These are phyloP conservation scores for Lasioglossum marginatum DNA, from an alignment of 2,888 invertebrate species.

Conservation along the genomic window DNA sequence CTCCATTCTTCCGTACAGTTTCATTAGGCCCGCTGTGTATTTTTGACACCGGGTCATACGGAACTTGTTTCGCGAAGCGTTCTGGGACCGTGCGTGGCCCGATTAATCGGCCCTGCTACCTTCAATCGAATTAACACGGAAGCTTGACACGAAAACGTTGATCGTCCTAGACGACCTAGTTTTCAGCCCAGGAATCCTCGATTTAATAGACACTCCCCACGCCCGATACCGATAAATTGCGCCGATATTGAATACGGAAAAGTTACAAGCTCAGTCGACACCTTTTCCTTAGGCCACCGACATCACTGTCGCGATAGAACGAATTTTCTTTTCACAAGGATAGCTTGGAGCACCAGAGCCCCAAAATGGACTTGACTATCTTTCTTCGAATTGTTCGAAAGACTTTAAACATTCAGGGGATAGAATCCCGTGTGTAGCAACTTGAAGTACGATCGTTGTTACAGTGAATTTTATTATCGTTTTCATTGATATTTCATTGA, in stretches of 20 bases:
- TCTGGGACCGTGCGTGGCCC: background rate
- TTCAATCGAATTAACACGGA: constrained; percentile 12
- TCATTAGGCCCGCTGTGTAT: constrained; percentile 41
- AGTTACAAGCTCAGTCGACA: background rate
- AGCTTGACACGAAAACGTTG: constrained; percentile 12
- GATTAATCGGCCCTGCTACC: background rate
- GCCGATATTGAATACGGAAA: background rate
- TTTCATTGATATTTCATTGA: background rate
- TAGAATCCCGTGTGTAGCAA: background rate
- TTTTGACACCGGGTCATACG: constrained; percentile 7
- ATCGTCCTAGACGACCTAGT: constrained; percentile 33
- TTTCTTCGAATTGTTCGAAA: background rate
- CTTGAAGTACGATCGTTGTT: too few species aligned
- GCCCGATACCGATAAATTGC: background rate
- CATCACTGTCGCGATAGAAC: background rate
- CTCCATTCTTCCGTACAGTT: constrained; percentile 59
- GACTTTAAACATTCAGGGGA: background rate
- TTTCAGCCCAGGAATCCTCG: constrained; percentile 22
- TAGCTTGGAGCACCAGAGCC: background rate
- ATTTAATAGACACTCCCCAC: constrained; percentile 19
- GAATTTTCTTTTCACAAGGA: background rate
- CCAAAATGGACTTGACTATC: background rate
- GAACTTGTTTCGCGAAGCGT: background rate
- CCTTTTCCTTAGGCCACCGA: background rate
- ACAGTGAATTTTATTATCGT: background rate